phyloP scores from a whole-genome alignment of 2,113 vertebrate species.

The Zosterops borbonicus region DNA sequence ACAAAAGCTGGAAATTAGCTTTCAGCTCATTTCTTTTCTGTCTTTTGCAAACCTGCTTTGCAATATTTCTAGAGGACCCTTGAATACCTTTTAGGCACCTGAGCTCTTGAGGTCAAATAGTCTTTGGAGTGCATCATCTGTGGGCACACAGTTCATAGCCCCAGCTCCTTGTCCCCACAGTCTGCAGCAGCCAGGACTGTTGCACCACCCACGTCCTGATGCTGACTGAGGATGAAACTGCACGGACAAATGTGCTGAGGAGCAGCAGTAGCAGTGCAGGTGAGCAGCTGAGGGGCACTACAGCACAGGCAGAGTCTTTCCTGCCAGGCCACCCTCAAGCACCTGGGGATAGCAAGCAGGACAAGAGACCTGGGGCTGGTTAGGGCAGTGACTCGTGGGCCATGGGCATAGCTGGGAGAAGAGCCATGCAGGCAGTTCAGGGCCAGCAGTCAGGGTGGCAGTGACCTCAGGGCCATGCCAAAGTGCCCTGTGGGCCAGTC shows the following conservation, averaged over 20 bases:
- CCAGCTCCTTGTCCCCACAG: background rate
- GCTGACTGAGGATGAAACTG: background rate
- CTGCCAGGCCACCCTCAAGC: background rate
- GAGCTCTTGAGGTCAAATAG: background rate
- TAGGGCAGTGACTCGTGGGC: too few species aligned
- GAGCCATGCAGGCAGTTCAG: fast-evolving
- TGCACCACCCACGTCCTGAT: fast-evolving
- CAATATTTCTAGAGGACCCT: background rate
- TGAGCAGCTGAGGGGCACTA: background rate
- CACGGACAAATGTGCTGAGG: background rate
- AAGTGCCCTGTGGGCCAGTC: background rate
- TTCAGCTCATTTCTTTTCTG: background rate
- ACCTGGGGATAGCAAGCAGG: fast-evolving
- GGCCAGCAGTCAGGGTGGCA: background rate
- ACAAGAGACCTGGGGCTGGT: fast-evolving
- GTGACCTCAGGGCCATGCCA: background rate
- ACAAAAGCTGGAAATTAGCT: slow-evolving; percentile 21
- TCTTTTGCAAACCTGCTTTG: background rate
- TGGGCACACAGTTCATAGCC: background rate
- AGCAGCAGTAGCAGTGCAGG: background rate
- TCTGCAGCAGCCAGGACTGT: background rate
- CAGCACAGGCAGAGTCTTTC: background rate
- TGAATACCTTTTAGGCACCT: background rate
- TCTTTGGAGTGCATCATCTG: background rate
- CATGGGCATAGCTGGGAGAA: fast-evolving